These are phyloP conservation scores for Pollenia labialis DNA, from an alignment of 2,888 invertebrate species.

Conservation along the genomic window DNA sequence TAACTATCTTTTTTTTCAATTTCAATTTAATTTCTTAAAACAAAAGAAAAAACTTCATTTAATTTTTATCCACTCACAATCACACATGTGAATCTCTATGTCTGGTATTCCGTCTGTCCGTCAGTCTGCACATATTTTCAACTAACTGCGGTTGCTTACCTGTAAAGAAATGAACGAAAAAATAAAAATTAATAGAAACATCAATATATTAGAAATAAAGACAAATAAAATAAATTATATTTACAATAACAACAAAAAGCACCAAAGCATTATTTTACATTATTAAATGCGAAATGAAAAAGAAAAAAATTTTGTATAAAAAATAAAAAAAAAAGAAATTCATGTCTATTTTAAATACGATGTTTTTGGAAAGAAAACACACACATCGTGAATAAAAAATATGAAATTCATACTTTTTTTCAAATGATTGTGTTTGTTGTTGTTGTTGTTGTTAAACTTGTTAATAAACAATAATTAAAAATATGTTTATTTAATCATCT, in stretches of 20 bases:
- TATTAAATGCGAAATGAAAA: slow-evolving; percentile 24
- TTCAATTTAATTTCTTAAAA: slow-evolving; percentile 38
- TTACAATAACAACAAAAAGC: slow-evolving; percentile 46
- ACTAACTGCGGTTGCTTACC: slow-evolving; percentile 58
- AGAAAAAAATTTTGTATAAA: background rate
- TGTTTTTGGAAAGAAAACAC: slow-evolving; percentile 51
- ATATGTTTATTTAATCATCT: slow-evolving; percentile 22
- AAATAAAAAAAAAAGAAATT: slow-evolving; percentile 35
- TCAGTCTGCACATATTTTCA: slow-evolving; percentile 7
- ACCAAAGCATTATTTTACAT: slow-evolving; percentile 20
- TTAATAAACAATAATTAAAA: slow-evolving; percentile 58
- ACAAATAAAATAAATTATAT: slow-evolving; percentile 43
- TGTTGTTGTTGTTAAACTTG: slow-evolving; percentile 35
- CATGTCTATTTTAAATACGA: slow-evolving; percentile 47
- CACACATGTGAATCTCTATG: slow-evolving; percentile 41
- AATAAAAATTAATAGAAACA: slow-evolving; percentile 50
- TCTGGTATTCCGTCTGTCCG: slow-evolving; percentile 11
- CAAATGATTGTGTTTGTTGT: background rate
- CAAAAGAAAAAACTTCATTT: slow-evolving; percentile 20
- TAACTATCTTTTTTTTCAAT: background rate
- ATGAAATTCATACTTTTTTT: slow-evolving; percentile 33
- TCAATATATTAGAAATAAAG: slow-evolving; percentile 62
- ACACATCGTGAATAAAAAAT: slow-evolving; percentile 1
- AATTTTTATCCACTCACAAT: slow-evolving; percentile 57
- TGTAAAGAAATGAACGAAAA: slow-evolving; percentile 43